These are phyloP conservation scores for Aurelia sp. DNA, from an alignment of 30 jellyfish, hydroid and myxozoan species.

Conservation along the genomic window DNA sequence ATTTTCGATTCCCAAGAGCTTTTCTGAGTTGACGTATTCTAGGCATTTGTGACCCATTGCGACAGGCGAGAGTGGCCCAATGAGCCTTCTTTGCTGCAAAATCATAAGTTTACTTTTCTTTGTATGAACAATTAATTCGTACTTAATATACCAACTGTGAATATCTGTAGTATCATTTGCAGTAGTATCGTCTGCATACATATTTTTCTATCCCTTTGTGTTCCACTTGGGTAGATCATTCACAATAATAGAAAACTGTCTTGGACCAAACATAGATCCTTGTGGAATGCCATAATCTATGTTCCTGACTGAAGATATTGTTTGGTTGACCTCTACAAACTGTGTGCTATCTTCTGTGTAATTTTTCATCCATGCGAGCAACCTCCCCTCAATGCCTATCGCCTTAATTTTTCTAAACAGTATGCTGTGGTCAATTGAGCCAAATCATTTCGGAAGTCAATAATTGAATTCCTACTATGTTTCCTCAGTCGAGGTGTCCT, in stretches of 20 bases:
- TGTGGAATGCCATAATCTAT: conserved; percentile 64
- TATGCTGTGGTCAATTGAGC: conserved; percentile 56
- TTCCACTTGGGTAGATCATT: conserved; percentile 68
- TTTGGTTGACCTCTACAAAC: conserved; percentile 40
- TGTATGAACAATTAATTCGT: conserved; percentile 49
- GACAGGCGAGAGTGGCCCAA: conserved; percentile 61
- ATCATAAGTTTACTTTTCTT: conserved; percentile 54
- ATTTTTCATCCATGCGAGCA: conserved; percentile 47
- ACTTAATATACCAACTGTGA: conserved; percentile 41
- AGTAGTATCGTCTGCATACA: conserved; percentile 76
- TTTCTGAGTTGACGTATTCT: conserved; percentile 28
- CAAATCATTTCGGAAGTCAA: conserved; percentile 66
- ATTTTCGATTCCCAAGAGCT: conserved; percentile 58
- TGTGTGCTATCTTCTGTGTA: conserved; percentile 52
- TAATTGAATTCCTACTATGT: conserved; percentile 23
- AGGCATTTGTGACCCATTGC: conserved; percentile 55
- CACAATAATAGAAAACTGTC: conserved; percentile 37
- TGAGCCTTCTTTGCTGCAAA: conserved; percentile 35
- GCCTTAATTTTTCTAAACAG: conserved; percentile 40
- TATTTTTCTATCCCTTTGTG: conserved; percentile 54
- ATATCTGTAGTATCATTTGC: conserved; percentile 52
- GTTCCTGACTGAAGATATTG: conserved; percentile 24
- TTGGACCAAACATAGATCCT: conserved; percentile 61
- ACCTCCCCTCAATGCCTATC: conserved; percentile 52
- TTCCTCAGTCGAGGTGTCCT: conserved; percentile 33